Evolutionary conservation across 2,888 invertebrate genomes (phyloP).

Genomic region (Lepidonotus clava): DNA sequence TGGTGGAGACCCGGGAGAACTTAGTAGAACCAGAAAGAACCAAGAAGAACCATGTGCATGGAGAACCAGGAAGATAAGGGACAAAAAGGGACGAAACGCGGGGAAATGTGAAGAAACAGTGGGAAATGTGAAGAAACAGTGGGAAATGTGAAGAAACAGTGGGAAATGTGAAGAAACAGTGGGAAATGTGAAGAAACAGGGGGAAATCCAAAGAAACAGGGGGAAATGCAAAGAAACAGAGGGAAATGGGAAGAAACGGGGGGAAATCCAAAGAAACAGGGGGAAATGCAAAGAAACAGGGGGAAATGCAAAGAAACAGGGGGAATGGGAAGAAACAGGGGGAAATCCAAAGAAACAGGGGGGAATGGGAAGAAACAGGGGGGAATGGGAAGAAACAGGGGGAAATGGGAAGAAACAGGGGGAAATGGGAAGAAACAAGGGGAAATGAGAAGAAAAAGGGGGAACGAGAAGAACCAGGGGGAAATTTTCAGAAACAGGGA

Average conservation of each 20-base stretch:
- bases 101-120: background rate
- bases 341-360: background rate
- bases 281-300: background rate
- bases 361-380: background rate
- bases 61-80: no score
- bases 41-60: background rate
- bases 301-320: background rate
- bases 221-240: background rate
- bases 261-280: background rate
- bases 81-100: background rate
- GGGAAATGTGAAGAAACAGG: background rate
- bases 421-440: background rate
- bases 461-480: background rate
- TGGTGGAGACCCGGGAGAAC: background rate
- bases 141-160: background rate
- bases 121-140: background rate
- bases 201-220: background rate
- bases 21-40: background rate
- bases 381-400: background rate
- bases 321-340: background rate
- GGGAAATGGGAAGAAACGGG: background rate
- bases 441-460: background rate
- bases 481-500: background rate
- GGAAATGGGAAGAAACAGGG: background rate
- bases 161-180: background rate